Evolutionary conservation across 1,140 invertebrate species (phyloP), one percentile per base, ranked within the genome.

Genomic region (Saccostrea glomerata): DNA sequence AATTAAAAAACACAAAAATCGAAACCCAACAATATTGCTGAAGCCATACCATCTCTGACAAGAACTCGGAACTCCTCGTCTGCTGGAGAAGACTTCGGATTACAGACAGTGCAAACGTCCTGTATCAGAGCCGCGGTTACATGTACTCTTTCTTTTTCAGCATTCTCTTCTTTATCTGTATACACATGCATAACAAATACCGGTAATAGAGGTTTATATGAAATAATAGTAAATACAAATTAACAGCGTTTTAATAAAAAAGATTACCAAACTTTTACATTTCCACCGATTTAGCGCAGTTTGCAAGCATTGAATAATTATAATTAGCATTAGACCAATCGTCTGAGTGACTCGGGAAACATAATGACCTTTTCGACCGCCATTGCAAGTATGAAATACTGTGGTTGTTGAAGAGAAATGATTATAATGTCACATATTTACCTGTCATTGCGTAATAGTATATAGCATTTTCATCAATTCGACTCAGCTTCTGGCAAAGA

Each of bases 381-480:
- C 6, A 1, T 47, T 47, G 47, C 47, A 47, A 6, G 9, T 47
- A 47, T 47, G 5, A 9, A 47, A 47, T 6, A 47, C 6, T 47
- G 47, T 47, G 6, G 9, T 6, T 1, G 6, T 7, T 47, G 5
- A 47, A 47, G 47, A 6, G 6, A 47, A 47, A 47, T 7, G 9
- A 47, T 36, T 2, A 47, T 47, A 6, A 47, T 47, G 47, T 47
- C 47, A 7, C 47, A 47, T 63, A 20, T 1, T n/a, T 30, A 77
- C 70, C 70, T 77, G 70, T 77, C 70, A 77, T 77, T 77, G 70
- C 13, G 15, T 77, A 77, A 17, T 77, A 77, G 25, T 77, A 77
- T 15, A 77, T 13, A 15, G 70, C 70, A 36, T 77, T 77, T 36
- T 77, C 70, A 6, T 25, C 70, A 77, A 77, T 77, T 25, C 23